These are phyloP conservation scores for Drosophila athabasca DNA, from an alignment of 1,140 invertebrate genomes.

Conservation along the genomic window DNA sequence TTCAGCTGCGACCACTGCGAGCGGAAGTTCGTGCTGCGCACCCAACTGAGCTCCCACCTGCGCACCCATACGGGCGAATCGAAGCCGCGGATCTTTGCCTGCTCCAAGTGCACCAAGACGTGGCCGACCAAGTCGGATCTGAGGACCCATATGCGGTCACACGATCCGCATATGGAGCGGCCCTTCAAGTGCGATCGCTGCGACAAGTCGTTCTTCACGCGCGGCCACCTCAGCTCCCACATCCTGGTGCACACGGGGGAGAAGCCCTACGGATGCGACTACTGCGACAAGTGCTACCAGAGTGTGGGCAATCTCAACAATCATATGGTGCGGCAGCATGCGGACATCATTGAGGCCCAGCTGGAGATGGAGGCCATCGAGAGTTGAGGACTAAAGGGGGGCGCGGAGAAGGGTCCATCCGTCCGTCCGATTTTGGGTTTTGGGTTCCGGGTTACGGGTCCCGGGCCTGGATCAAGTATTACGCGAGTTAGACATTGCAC, in stretches of 20 bases:
- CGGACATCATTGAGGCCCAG: conserved; percentile 52
- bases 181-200: conserved; percentile 74
- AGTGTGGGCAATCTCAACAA: conserved; percentile 79
- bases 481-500: conserved; percentile 22
- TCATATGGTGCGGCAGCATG: conserved; percentile 66
- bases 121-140: conserved; percentile 76
- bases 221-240: conserved; percentile 71
- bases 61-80: conserved; percentile 83
- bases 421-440: no score
- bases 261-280: conserved; percentile 66
- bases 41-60: conserved; percentile 83
- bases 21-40: conserved; percentile 84
- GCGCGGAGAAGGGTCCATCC: no score
- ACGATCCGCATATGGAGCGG: conserved; percentile 70
- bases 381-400: conserved; percentile 12
- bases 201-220: conserved; percentile 73
- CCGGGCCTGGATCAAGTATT: conserved; percentile 43
- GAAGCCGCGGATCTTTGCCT: conserved; percentile 69
- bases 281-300: conserved; percentile 70
- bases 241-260: conserved; percentile 75
- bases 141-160: conserved; percentile 76
- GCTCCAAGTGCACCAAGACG: conserved; percentile 58
- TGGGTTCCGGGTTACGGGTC: no score
- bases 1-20: conserved; percentile 84
- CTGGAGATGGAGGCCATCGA: conserved; percentile 40